Percentiles rank a stretch among this genome's conserved stretches.
Conservation (phyloP, 2,888 invertebrate genomes). For the Cosmia trapezina region DNA sequence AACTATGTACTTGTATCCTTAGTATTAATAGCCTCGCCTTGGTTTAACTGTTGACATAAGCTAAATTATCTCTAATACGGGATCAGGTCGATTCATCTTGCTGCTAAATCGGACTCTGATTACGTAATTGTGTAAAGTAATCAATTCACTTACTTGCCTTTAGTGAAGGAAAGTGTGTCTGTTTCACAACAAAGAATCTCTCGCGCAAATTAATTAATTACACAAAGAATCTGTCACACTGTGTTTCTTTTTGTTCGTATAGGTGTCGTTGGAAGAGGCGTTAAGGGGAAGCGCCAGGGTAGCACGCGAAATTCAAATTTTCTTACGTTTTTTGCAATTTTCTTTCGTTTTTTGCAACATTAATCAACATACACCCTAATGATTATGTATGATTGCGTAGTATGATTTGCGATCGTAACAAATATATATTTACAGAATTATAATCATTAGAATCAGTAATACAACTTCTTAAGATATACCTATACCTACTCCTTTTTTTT, state of each 20-base stretch:
- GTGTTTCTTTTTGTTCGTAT: conserved; percentile 36
- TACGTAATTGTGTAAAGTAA: conserved; percentile 30
- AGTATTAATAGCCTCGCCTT: conserved; percentile 35
- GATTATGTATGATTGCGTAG: too few species aligned
- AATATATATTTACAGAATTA: too few species aligned
- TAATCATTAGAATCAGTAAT: too few species aligned
- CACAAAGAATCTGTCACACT: conserved; percentile 22
- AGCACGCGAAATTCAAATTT: too few species aligned
- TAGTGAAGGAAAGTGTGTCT: conserved; percentile 18
- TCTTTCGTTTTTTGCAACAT: too few species aligned
- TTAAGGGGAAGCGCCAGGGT: background rate
- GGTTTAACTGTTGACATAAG: conserved; percentile 42
- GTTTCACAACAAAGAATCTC: conserved; percentile 25
- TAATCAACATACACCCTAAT: too few species aligned
- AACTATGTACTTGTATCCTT: conserved; percentile 38
- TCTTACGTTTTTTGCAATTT: too few species aligned
- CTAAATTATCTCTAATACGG: conserved; percentile 45
- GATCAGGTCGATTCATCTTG: conserved; percentile 30
- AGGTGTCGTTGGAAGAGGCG: conserved; percentile 18
- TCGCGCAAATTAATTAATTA: conserved; percentile 41
- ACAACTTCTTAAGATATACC: too few species aligned
- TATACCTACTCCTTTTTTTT: too few species aligned
- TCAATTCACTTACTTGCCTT: conserved; percentile 31
- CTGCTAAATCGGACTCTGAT: conserved; percentile 22
- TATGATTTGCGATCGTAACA: too few species aligned